phyloP scores from a whole-genome alignment of 2,113 vertebrate species.

The Ramphastos sulfuratus region DNA sequence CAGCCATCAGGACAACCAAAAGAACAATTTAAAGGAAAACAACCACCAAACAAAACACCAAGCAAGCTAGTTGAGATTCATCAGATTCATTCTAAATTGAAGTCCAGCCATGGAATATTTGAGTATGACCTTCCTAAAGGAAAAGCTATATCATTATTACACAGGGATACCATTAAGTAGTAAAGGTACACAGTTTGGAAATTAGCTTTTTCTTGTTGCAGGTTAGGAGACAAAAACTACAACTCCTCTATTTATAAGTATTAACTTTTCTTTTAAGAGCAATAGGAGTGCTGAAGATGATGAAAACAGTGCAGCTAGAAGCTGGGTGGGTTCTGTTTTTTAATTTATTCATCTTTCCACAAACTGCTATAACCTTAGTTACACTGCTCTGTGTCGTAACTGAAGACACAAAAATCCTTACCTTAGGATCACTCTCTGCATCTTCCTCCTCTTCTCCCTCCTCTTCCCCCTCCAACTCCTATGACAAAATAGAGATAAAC shows the following conservation, averaged over 20 bases:
- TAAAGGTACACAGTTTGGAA: background rate
- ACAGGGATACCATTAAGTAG: background rate
- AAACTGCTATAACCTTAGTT: background rate
- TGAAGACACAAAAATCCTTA: conserved; percentile 53
- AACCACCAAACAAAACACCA: background rate
- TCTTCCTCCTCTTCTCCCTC: conserved; percentile 93
- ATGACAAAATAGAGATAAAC: conserved; percentile 42
- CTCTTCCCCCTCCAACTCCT: conserved; percentile 94
- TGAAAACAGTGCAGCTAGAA: background rate
- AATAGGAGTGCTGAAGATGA: background rate
- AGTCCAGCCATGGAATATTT: background rate
- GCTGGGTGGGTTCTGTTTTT: background rate
- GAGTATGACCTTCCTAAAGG: background rate
- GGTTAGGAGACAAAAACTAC: background rate
- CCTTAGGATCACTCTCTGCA: conserved; percentile 85
- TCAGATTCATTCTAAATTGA: conserved; percentile 5
- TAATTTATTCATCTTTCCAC: background rate
- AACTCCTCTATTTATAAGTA: background rate
- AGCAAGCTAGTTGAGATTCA: background rate
- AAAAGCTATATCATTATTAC: background rate
- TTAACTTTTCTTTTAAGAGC: background rate
- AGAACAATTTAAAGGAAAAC: background rate
- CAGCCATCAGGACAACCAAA: background rate
- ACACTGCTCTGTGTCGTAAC: background rate
- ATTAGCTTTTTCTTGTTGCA: background rate